These are phyloP conservation scores for Microtus richardsoni DNA, from an alignment of 2,113 vertebrate species.

Conservation along the genomic window DNA sequence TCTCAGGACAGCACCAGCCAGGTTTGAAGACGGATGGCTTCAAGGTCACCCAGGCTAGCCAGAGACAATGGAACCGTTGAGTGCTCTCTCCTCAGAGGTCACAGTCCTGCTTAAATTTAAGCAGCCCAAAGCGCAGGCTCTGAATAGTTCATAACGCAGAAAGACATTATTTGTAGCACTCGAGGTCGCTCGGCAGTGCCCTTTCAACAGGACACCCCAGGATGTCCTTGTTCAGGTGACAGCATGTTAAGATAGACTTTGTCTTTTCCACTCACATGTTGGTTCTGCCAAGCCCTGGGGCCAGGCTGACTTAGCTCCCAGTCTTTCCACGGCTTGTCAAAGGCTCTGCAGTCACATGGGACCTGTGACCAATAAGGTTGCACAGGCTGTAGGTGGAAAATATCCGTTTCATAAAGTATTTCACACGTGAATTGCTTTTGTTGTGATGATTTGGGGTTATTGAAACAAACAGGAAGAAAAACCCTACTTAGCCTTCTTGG, in stretches of 20 bases:
- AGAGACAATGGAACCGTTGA: slow-evolving; percentile 17
- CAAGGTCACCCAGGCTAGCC: background rate
- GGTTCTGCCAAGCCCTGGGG: too few species aligned
- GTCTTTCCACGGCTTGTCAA: background rate
- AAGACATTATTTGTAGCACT: background rate
- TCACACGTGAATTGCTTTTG: background rate
- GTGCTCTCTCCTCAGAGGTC: background rate
- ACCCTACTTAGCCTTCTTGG: background rate
- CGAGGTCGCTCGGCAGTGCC: background rate
- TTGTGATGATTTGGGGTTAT: background rate
- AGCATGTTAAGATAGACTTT: background rate
- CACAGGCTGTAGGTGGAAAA: background rate
- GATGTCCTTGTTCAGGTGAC: background rate
- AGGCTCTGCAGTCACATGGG: background rate
- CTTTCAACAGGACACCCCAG: background rate
- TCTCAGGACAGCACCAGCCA: background rate
- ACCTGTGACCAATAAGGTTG: background rate
- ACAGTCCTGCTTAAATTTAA: background rate
- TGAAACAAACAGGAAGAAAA: background rate
- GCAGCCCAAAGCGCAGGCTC: background rate
- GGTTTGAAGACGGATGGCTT: background rate
- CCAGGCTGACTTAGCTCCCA: background rate
- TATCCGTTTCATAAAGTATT: background rate
- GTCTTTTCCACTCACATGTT: too few species aligned
- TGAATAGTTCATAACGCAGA: background rate